Evolutionary conservation across 1,140 invertebrate species (phyloP).

Genomic region (Liolophura sinensis): DNA sequence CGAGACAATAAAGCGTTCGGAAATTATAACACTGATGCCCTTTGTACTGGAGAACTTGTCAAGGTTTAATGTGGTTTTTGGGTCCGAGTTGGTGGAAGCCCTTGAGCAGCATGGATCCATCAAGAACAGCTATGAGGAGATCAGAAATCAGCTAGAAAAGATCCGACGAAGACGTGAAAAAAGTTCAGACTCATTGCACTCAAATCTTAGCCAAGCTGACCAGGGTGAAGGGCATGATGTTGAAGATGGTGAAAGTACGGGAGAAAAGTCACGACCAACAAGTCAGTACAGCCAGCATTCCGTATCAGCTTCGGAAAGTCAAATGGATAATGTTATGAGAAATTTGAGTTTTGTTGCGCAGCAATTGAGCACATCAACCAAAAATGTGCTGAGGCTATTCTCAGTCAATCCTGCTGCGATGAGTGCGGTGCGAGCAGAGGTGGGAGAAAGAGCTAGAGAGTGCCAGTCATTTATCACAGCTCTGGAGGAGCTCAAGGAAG

Average conservation of each 20-base stretch:
- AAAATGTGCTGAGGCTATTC: slow-evolving; percentile 52
- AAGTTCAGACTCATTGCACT: background rate
- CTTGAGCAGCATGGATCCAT: slow-evolving; percentile 47
- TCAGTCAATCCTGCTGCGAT: slow-evolving; percentile 42
- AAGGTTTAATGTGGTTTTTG: slow-evolving; percentile 43
- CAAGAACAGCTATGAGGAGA: slow-evolving; percentile 42
- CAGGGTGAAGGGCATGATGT: slow-evolving; percentile 17
- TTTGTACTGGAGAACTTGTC: slow-evolving; percentile 49
- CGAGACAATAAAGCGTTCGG: slow-evolving; percentile 46
- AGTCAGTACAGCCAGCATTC: slow-evolving; percentile 4
- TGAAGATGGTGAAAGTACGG: slow-evolving; percentile 6
- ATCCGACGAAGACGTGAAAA: background rate
- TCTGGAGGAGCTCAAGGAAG: slow-evolving; percentile 48
- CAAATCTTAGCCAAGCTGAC: slow-evolving; percentile 1
- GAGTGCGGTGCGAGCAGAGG: slow-evolving; percentile 32
- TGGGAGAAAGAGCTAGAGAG: slow-evolving; percentile 10
- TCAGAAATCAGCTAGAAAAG: background rate
- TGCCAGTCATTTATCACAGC: slow-evolving; percentile 28
- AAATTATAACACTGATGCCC: slow-evolving; percentile 50
- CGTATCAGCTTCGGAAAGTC: slow-evolving; percentile 32
- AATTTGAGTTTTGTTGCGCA: slow-evolving; percentile 42
- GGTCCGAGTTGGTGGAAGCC: slow-evolving; percentile 36
- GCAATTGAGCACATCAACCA: slow-evolving; percentile 48
- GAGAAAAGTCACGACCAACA: background rate
- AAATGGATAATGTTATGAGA: slow-evolving; percentile 39